phyloP scores from a whole-genome alignment of 2,888 invertebrate species.

The Agrochola litura region DNA sequence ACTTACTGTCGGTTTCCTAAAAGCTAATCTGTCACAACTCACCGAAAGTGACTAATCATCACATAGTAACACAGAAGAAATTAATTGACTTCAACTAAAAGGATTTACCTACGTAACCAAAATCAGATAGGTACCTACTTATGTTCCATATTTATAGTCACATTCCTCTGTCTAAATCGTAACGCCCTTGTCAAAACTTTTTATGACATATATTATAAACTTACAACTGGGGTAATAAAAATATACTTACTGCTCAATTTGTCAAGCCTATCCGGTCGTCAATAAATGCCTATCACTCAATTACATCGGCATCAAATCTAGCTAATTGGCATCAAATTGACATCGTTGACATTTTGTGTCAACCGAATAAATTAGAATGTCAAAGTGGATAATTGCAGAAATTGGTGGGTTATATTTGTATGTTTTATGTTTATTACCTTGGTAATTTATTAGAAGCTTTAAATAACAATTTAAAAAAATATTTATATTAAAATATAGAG shows the following conservation, averaged over 20 bases:
- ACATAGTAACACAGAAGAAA: not conserved
- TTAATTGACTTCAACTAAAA: too few relatives aligned
- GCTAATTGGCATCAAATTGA: conserved; percentile 49
- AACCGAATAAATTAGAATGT: conserved; percentile 61
- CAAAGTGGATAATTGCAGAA: conserved; percentile 20
- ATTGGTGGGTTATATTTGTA: not conserved
- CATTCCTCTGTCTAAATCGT: not conserved
- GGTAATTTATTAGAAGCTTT: too few relatives aligned
- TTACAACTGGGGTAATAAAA: not conserved
- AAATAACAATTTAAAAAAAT: not conserved
- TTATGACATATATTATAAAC: not conserved
- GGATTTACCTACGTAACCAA: not conserved
- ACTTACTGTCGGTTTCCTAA: not conserved
- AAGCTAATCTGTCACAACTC: not conserved
- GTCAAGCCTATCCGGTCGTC: conserved; percentile 24
- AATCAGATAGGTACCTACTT: not conserved
- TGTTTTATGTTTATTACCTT: not conserved
- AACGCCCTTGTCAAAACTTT: not conserved
- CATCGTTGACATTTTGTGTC: conserved; percentile 61
- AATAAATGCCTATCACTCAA: conserved; percentile 45
- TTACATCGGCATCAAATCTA: conserved; percentile 39
- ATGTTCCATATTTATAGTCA: not conserved
- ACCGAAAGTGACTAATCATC: not conserved
- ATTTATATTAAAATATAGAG: not conserved
- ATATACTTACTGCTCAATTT: conserved; percentile 12